A percentile compares a stretch with the other conserved stretches of the same genome.
Evolutionary conservation across 2,888 invertebrate genomes (phyloP).

Genomic region (Drosophila robusta): DNA sequence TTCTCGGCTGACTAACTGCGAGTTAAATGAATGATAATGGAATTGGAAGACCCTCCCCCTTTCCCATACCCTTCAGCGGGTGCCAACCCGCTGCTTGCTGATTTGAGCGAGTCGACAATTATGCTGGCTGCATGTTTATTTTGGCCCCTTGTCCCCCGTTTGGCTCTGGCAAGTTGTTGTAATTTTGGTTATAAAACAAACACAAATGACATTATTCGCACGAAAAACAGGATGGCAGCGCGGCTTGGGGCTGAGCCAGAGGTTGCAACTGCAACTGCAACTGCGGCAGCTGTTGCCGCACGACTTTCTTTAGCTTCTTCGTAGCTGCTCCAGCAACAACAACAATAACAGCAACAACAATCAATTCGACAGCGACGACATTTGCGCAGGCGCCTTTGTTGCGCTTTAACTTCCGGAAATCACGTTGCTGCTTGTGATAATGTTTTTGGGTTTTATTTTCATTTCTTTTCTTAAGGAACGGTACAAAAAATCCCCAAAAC

Average conservation of each 20-base stretch:
- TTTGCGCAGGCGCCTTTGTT: slow-evolving; percentile 71
- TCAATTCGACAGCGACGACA: slow-evolving; percentile 75
- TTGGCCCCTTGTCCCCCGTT: slow-evolving; percentile 39
- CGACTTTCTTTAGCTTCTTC: slow-evolving; percentile 71
- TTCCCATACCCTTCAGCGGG: too few relatives aligned
- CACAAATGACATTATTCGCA: slow-evolving; percentile 81
- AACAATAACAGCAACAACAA: slow-evolving; percentile 43
- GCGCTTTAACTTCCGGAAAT: slow-evolving; percentile 78
- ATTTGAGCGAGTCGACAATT: slow-evolving; percentile 45
- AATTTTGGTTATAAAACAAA: slow-evolving; percentile 77
- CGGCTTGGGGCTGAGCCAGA: slow-evolving; percentile 23
- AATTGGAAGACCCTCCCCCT: not conserved
- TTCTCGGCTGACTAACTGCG: slow-evolving; percentile 21
- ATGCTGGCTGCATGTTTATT: slow-evolving; percentile 53
- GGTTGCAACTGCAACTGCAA: slow-evolving; percentile 43
- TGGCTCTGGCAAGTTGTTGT: slow-evolving; percentile 64
- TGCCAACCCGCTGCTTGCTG: not conserved
- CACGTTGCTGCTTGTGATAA: slow-evolving; percentile 71
- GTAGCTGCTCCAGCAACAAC: slow-evolving; percentile 30
- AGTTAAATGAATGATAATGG: slow-evolving; percentile 1
- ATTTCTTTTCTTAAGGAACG: slow-evolving; percentile 42
- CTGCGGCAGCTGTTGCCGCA: slow-evolving; percentile 72
- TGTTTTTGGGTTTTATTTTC: slow-evolving; percentile 48
- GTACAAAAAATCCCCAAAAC: slow-evolving; percentile 21
- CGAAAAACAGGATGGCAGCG: slow-evolving; percentile 70